Evolutionary conservation across 64 coral and sea anemone species (phyloP).

Genomic region (Porites lutea): DNA sequence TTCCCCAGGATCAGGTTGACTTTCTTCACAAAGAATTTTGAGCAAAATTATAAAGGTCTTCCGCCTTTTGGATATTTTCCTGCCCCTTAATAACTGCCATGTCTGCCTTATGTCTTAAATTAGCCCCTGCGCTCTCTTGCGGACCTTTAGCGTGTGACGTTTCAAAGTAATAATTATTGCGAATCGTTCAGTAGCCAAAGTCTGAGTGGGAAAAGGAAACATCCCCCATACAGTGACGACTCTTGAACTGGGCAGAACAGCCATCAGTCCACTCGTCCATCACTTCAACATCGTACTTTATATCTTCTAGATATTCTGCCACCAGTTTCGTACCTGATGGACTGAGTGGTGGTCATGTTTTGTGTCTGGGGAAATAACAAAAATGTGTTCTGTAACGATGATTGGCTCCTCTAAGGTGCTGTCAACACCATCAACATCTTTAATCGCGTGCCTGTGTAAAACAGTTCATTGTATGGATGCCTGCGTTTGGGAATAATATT

Average conservation of each 20-base stretch:
- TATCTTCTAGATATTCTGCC: background rate
- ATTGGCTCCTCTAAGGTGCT: background rate
- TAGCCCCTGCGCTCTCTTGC: slow-evolving; percentile 21
- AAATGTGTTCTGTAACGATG: slow-evolving; percentile 18
- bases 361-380: slow-evolving; percentile 14
- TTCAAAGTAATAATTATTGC: slow-evolving; percentile 50
- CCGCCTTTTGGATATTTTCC: background rate
- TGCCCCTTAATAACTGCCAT: background rate
- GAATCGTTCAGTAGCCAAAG: background rate
- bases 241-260: slow-evolving; percentile 29
- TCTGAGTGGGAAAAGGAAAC: background rate
- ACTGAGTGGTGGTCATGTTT: slow-evolving; percentile 19
- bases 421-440: background rate
- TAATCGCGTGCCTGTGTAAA: slow-evolving; percentile 31
- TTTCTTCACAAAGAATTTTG: too few relatives aligned
- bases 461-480: slow-evolving; percentile 32
- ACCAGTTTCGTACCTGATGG: background rate
- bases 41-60: background rate
- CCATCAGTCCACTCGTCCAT: slow-evolving; percentile 39
- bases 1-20: slow-evolving; percentile 24
- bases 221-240: slow-evolving; percentile 43
- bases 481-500: background rate
- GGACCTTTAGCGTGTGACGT: slow-evolving; percentile 54
- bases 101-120: background rate
- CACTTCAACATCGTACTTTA: background rate